Base-by-base conservation (phyloP, 2,113 vertebrate species). In the Brachyhypopomus occidentalis region DNA sequence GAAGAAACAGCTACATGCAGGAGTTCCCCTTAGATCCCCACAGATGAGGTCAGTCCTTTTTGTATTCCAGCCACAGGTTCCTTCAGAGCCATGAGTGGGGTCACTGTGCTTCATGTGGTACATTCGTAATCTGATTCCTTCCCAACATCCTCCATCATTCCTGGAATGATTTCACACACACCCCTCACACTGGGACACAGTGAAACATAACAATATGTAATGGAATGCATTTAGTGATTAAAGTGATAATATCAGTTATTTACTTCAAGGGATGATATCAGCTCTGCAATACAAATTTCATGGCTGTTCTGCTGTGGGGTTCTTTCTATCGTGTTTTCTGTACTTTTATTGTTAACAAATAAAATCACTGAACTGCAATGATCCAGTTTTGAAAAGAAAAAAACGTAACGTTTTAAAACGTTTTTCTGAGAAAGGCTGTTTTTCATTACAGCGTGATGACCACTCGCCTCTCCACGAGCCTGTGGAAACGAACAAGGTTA, bases 41-140 rank as follows among this genome's bases (percentile, higher is more conserved):
- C 17, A 5, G 62, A 83, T 69, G 72, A 86, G 72, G 74, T 86
- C 83, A 77, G 70, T 64, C 84, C 45, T 27, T 55, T 48, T 77
- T 66, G 38, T 66, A 41, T 12, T 52, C 11, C 14, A 41, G 48
- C 23, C 22, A 71, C 20, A 36, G 6, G 55, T 41, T 25, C n/a
- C 22, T 30, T 63, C 27, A 66, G 76, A 75, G 48, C 79, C 78
- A 79, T 9, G 16, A 67, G 45, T 5, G 48, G 30, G 30, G 71
- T 72, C 60, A 27, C 62, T 27, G 38, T 22, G 58, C 34, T 64
- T 36, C 55, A 76, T 48, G n/a, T 19, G 9, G 14, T 67, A 41
- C 34, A 22, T n/a, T 41, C 41, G n/a, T 81, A 62, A 75, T 69
- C 58, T 52, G 36, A 67, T 25, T 48, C 22, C 38, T 27, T 70